Percentiles rank a stretch among this genome's conserved stretches.
These are phyloP conservation scores for Chlamydotis undulata DNA, from an alignment of 2,113 vertebrate species.

Conservation along the genomic window DNA sequence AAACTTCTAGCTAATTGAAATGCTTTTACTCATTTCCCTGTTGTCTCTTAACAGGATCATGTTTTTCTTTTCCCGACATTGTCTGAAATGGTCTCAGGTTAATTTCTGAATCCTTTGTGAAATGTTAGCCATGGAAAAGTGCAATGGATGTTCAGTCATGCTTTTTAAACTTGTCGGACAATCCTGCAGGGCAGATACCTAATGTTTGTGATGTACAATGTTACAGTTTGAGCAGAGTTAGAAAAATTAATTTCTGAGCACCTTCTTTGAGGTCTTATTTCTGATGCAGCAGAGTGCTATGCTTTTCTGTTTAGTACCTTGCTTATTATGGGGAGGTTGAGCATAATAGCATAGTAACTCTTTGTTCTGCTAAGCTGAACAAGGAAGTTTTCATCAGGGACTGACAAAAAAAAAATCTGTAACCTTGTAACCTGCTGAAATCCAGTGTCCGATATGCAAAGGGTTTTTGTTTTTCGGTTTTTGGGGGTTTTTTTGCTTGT, in stretches of 20 bases:
- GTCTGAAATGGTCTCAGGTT: neutral
- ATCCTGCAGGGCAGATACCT: neutral
- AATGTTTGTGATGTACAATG: neutral
- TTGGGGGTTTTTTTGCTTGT: neutral
- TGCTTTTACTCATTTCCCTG: neutral
- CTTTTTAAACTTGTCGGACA: neutral
- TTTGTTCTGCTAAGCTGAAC: neutral
- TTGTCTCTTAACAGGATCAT: neutral
- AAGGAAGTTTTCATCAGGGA: neutral
- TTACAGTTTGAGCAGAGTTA: neutral
- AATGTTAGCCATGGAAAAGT: neutral
- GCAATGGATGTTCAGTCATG: neutral
- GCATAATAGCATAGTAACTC: neutral
- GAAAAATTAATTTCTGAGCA: neutral
- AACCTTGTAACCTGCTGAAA: neutral
- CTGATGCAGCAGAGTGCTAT: neutral
- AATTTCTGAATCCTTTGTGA: neutral
- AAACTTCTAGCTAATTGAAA: neutral
- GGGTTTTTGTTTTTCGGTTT: neutral
- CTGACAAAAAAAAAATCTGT: neutral
- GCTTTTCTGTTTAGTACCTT: neutral
- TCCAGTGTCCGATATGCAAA: neutral
- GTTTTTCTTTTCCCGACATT: neutral
- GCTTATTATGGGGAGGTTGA: neutral
- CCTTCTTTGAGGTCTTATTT: neutral